Percentiles rank a stretch among this genome's conserved stretches.
phyloP scores from a whole-genome alignment of 2,797 vertebrate genomes.

The Chaunax sp. region DNA sequence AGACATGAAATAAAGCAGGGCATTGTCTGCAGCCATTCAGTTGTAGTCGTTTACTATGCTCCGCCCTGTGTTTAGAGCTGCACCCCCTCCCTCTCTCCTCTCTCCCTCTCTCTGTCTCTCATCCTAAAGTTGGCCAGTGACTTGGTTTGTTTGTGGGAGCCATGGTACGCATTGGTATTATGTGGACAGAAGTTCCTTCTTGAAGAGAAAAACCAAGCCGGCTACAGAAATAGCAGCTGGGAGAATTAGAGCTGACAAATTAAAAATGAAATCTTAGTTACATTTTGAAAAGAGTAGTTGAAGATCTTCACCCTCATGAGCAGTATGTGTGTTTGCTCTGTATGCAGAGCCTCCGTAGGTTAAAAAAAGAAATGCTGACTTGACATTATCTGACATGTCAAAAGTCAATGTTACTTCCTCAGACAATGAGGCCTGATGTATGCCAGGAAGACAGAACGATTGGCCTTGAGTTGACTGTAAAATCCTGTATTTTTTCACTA shows the following conservation, averaged over 20 bases:
- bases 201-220: conserved; percentile 44
- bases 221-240: conserved; percentile 54
- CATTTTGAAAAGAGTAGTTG: not conserved
- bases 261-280: not conserved
- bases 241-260: not conserved
- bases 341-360: conserved; percentile 42
- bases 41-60: conserved; percentile 58
- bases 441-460: conserved; percentile 35
- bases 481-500: conserved; percentile 5
- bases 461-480: conserved; percentile 30
- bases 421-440: conserved; percentile 19
- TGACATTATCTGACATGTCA: conserved; percentile 29
- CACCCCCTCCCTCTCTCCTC: not conserved
- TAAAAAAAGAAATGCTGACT: conserved; percentile 65
- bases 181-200: conserved; percentile 72
- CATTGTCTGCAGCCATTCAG: conserved; percentile 65
- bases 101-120: too few relatives aligned
- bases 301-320: not conserved
- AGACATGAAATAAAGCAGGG: conserved; percentile 59
- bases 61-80: conserved; percentile 36
- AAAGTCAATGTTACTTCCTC: conserved; percentile 59
- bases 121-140: conserved; percentile 51
- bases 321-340: conserved; percentile 16
- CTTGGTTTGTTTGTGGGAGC: conserved; percentile 74
- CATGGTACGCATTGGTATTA: conserved; percentile 75